Evolutionary conservation across 1,140 invertebrate species (phyloP).

Genomic region (Magallana ariakensis): DNA sequence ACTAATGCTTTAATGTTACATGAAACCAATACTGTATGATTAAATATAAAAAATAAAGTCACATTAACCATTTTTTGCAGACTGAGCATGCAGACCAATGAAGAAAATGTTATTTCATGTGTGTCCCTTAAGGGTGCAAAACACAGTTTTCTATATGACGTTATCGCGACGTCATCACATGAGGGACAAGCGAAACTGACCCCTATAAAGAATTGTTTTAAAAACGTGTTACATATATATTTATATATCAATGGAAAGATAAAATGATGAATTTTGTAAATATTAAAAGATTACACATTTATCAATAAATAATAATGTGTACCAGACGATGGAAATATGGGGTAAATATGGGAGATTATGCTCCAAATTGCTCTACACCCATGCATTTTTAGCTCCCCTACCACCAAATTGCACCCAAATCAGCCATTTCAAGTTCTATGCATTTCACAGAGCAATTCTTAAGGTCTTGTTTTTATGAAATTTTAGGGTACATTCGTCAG

Average conservation of each 20-base stretch:
- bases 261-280: not conserved
- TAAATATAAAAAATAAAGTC: no score
- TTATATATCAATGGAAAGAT: not conserved
- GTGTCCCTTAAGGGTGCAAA: not conserved
- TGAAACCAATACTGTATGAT: no score
- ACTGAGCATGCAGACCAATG: no score
- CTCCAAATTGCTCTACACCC: not conserved
- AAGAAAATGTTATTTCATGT: no score
- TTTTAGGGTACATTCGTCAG: not conserved
- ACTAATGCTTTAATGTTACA: no score
- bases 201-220: not conserved
- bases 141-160: slow-evolving; percentile 5
- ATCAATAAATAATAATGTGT: not conserved
- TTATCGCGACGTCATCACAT: not conserved
- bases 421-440: not conserved
- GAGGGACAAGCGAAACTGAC: not conserved
- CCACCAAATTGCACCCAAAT: not conserved
- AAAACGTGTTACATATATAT: not conserved
- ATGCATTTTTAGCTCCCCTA: not conserved
- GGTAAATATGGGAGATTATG: not conserved
- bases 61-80: no score
- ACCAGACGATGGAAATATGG: not conserved
- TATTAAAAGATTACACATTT: not conserved
- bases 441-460: not conserved
- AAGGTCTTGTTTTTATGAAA: not conserved